Evolutionary conservation across 1,140 invertebrate species (phyloP).

Genomic region (Zaprionus tsacasi): DNA sequence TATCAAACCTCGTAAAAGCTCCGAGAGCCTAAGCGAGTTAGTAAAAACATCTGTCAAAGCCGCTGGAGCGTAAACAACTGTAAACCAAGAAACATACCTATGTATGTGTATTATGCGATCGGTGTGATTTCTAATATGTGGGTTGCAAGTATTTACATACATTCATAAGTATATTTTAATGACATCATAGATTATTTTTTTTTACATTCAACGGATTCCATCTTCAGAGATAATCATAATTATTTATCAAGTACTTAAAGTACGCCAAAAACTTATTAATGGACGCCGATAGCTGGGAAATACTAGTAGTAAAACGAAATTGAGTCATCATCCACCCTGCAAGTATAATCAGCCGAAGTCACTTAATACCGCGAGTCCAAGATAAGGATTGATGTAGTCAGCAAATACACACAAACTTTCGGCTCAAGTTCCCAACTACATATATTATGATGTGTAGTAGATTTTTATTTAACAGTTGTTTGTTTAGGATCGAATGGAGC

Average conservation of each 20-base stretch:
- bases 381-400: neutral
- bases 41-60: neutral
- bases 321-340: neutral
- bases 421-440: neutral
- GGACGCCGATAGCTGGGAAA: neutral
- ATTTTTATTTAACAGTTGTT: constrained; percentile 7
- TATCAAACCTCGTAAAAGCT: neutral
- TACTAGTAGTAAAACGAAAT: neutral
- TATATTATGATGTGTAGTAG: neutral
- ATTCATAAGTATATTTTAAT: neutral
- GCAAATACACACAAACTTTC: neutral
- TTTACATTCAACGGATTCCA: neutral
- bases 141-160: neutral
- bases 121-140: neutral
- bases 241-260: neutral
- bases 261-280: neutral
- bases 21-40: neutral
- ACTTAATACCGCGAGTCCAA: neutral
- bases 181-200: neutral
- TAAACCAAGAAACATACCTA: neutral
- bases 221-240: neutral
- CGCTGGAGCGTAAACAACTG: neutral
- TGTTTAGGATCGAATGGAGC: neutral
- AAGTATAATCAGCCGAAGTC: neutral
- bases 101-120: neutral